Base-by-base conservation (phyloP, 2,797 vertebrate genomes). In the Balearica regulorum region DNA sequence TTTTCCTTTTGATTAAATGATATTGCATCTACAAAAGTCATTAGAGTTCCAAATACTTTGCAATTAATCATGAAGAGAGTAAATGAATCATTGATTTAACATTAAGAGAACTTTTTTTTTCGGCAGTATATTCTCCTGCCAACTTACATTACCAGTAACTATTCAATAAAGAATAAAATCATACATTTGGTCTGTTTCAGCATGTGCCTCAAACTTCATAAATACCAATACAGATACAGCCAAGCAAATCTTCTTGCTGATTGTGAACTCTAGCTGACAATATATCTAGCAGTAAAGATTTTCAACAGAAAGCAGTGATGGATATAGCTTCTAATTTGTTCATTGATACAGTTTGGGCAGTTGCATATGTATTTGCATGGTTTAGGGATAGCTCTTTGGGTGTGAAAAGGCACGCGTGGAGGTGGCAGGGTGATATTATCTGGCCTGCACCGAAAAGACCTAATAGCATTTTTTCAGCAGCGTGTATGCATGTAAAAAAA, bases 71-170 rank as follows among this genome's bases (percentile, higher is more conserved):
- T 71, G 66, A 91, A 70, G 70, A 79, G 48, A 91, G 80, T 77
- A 95, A 96, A 96, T 94, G 94, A 96, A 94, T 97, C 85, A 96
- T 94, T 87, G 95, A 97, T 97, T 97, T 95, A 95, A 93, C 95
- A 94, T 91, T 94, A 86, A 85, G 80, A 82, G 41, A 77, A n/a
- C 8, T 66, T 80, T 37, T 84, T 44, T 78, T 60, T 76, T 49
- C 29, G 26, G 43, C 73, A 72, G 51, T 81, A 31, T 71, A 62
- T 96, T 96, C 66, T 80, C 70, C 85, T 89, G 93, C 62, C 73
- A 89, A 65, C 46, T 91, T 87, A 76, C 9, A 8, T 96, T 90
- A 80, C 66, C 65, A 90, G 57, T 81, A 91, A 69, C 92, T 91
- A 78, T 87, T 89, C 94, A 96, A 89, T 95, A 90, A 90, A 69